Conservation (phyloP, 2,113 vertebrate genomes). For the Macquaria ambigua region DNA sequence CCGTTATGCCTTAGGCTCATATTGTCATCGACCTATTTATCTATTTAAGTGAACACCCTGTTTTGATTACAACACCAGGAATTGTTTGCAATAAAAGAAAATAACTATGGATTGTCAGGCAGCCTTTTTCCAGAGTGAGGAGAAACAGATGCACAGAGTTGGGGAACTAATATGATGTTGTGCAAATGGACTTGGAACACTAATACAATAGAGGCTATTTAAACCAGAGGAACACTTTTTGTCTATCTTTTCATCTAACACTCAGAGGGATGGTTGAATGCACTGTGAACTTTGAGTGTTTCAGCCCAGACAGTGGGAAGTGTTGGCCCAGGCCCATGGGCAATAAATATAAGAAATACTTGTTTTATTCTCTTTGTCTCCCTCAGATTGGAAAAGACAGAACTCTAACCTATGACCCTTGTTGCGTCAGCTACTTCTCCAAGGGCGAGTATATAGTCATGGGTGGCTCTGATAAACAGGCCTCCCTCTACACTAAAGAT, state of each 20-base stretch:
- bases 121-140: slow-evolving; percentile 56
- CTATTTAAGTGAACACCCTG: slow-evolving; percentile 74
- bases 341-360: slow-evolving; percentile 56
- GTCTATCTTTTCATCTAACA: slow-evolving; percentile 59
- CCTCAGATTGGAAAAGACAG: slow-evolving; percentile 94
- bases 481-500: slow-evolving; percentile 96
- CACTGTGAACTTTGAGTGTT: slow-evolving; percentile 70
- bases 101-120: slow-evolving; percentile 58
- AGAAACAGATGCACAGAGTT: slow-evolving; percentile 77
- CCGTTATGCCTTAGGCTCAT: slow-evolving; percentile 63
- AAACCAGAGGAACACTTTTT: slow-evolving; percentile 61
- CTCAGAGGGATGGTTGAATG: slow-evolving; percentile 66
- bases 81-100: slow-evolving; percentile 71
- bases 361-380: slow-evolving; percentile 55
- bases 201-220: slow-evolving; percentile 75
- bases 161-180: slow-evolving; percentile 67
- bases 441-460: slow-evolving; percentile 97
- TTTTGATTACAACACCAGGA: slow-evolving; percentile 77
- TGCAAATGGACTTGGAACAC: slow-evolving; percentile 74
- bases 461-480: slow-evolving; percentile 95
- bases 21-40: slow-evolving; percentile 66
- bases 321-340: slow-evolving; percentile 37
- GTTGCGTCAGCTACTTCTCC: slow-evolving; percentile 96
- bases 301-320: slow-evolving; percentile 49
- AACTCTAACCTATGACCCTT: slow-evolving; percentile 92